Base-by-base conservation (phyloP, 2,113 vertebrate genomes). In the Symphodus melops region DNA sequence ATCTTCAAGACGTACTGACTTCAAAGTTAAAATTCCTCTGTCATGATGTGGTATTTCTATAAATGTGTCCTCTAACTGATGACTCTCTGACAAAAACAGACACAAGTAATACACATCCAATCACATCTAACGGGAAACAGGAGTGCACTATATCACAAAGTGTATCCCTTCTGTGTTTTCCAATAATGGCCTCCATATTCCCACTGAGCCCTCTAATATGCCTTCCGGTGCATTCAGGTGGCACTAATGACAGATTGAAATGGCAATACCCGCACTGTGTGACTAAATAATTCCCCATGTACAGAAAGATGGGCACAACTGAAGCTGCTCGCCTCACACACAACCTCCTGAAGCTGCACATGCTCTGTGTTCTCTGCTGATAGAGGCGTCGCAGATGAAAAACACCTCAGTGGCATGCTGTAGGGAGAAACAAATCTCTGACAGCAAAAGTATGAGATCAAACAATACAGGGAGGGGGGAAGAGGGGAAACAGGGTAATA, bases 361-460 rank as follows among this genome's bases (percentile, higher is more conserved):
- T 21, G 49, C 63, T 68, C 64, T 72, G 57, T 83, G 71, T 67
- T 82, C 39, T 69, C 49, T 11, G 57, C 77, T 82, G 82, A 89
- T 87, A 67, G 86, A 83, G 68, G 70, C 21, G 20, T 63, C 52
- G 14, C 61, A 55, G 75, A 73, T 81, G 60, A 79, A 77, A 83
- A 85, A 76, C 77, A 84, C 80, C 53, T 88, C 55, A 2, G 59
- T 37, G 25, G 64, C 46, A 58, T 1, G 77, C 52, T 85, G 66
- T 36, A 39, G 59, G 17, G 55, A 62, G 68, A 81, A 86, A 79
- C 86, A 86, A 79, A 88, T 87, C 63, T 84, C 59, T 77, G 72
- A 77, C 79, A 75, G 73, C 17, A 3, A 68, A 83, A 88, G 68
- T 79, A 84, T 81, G 64, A 84, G 83, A 87, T 90, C 82, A 83